Base-by-base conservation (phyloP, 1,140 invertebrate genomes). In the Drosophila obscura region DNA sequence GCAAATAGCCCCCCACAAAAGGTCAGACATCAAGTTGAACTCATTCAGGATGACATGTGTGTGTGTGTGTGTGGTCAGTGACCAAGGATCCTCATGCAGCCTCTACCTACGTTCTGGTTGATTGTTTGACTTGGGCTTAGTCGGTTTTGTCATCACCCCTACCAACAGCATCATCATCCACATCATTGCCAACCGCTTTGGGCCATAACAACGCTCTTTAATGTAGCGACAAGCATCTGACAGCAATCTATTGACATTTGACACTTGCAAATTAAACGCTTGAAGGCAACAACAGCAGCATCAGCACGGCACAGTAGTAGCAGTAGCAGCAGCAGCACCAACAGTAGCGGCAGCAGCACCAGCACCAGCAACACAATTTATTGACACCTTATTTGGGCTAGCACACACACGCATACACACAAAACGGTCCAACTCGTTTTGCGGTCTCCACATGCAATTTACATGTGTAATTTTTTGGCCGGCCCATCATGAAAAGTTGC, bases 201-300 rank as follows among this genome's bases (percentile, higher is more conserved):
- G 69, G 65, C 73, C 74, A 77, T 77, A 76, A 77, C 66, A 88
- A 78, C 60, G 59, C 65, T 66, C 73, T 87, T 87, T 64, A 85
- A 81, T 68, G 65, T 67, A 64, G 59, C 50, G 68, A 31, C 53
- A 48, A 56, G 68, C 68, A 60, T 28, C 43, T 16, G 65, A 57
- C 60, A 59, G 51, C 51, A 43, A 73, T 83, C 63, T 88, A 88
- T 88, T 87, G 83, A 83, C 83, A 87, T 82, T 65, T 88, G 83
- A 87, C 83, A 88, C 83, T 88, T 89, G 83, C 79, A 87, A 87
- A 87, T 87, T 87, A 87, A 87, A 88, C 61, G 79, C 83, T 77
- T 39, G 60, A 71, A 88, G 78, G 71, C 82, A 87, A 51, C 69
- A 53, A 43, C 56, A 50, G 24, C 8, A 45, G 16, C 51, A 53